phyloP scores from a whole-genome alignment of 1,140 invertebrate genomes.

The Drosophila parvula region DNA sequence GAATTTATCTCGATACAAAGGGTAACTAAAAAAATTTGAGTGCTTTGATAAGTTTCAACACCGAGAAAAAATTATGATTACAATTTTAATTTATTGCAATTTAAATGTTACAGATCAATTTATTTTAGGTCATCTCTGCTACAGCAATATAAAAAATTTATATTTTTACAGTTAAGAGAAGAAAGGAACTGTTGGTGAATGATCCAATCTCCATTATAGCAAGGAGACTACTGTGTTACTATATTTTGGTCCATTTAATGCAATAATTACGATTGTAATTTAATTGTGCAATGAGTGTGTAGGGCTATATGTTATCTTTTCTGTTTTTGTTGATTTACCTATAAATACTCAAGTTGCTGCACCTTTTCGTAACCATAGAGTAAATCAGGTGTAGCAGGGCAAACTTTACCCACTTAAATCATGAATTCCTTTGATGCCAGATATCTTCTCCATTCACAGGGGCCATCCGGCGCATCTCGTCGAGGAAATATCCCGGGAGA shows the following conservation, averaged over 20 bases:
- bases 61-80: background rate
- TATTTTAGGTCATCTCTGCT: no score
- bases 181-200: background rate
- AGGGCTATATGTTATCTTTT: no score
- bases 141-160: background rate
- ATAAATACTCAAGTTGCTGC: background rate
- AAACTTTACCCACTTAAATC: conserved; percentile 4
- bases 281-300: background rate
- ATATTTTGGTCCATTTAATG: background rate
- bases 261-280: background rate
- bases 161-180: background rate
- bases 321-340: background rate
- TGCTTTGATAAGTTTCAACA: background rate
- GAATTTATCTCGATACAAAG: background rate
- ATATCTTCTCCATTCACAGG: conserved; percentile 47
- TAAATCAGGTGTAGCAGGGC: background rate
- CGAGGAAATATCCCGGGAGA: conserved; percentile 84
- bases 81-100: background rate
- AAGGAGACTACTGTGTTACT: background rate
- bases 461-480: conserved; percentile 85
- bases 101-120: no score
- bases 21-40: background rate
- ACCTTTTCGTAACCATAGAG: background rate
- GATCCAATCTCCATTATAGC: background rate
- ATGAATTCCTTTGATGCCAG: conserved; percentile 12